Evolutionary conservation across 2,888 invertebrate species (phyloP).

Genomic region (Tanypteryx hageni): DNA sequence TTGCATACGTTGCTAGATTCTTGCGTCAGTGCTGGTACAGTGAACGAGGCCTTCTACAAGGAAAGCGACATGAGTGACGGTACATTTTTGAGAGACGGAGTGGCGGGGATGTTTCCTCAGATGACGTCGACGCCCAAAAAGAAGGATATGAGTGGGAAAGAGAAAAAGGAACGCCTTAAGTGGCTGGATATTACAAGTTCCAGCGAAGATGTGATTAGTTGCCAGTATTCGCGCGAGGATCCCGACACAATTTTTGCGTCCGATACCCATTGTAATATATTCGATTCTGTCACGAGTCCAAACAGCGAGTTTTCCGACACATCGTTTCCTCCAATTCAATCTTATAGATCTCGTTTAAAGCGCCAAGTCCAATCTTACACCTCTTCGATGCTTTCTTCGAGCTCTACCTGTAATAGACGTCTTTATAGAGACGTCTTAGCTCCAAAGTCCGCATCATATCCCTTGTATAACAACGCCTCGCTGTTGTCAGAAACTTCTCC

Average conservation of each 20-base stretch:
- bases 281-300: background rate
- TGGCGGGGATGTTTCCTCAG: background rate
- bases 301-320: background rate
- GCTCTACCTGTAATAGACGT: background rate
- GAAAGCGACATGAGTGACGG: background rate
- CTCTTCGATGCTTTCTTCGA: background rate
- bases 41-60: background rate
- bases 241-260: no score
- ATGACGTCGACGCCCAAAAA: conserved; percentile 49
- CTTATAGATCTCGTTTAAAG: background rate
- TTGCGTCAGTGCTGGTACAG: background rate
- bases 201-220: background rate
- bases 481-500: background rate
- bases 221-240: no score
- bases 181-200: background rate
- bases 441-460: background rate
- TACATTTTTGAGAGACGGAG: background rate
- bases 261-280: no score
- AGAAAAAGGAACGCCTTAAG: background rate
- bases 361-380: background rate
- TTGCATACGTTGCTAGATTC: background rate
- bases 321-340: conserved; percentile 38
- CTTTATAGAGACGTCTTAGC: conserved; percentile 44
- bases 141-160: background rate
- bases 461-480: background rate